phyloP scores from a whole-genome alignment of 2,797 vertebrate genomes.

The Poecile montanus region DNA sequence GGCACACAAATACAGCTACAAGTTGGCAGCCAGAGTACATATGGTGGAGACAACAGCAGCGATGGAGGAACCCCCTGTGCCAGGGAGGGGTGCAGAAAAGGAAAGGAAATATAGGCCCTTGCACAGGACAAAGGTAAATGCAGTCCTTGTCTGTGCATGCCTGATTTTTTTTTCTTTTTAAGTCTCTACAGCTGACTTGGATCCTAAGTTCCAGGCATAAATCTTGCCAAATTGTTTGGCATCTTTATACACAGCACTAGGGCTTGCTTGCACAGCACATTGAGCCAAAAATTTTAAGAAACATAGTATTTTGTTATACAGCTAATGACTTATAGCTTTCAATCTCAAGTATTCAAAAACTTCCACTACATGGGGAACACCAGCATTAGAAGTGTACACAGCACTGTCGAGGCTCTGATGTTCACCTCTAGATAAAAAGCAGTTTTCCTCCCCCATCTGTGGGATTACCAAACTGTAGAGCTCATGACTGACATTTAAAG shows the following conservation, averaged over 20 bases:
- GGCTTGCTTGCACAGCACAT: background rate
- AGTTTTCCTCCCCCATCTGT: background rate
- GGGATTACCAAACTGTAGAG: background rate
- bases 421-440: background rate
- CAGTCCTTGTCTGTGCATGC: background rate
- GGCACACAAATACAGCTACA: background rate
- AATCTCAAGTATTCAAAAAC: background rate
- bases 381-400: background rate
- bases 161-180: background rate
- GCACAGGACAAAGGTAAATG: background rate
- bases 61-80: background rate
- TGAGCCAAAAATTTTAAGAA: slow-evolving; percentile 44
- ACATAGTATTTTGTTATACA: background rate
- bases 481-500: background rate
- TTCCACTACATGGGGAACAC: background rate
- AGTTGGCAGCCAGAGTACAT: background rate
- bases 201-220: slow-evolving; percentile 8
- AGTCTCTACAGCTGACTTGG: slow-evolving; percentile 8
- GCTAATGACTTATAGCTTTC: slow-evolving; percentile 3
- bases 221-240: slow-evolving; percentile 38
- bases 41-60: background rate
- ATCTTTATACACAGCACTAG: background rate
- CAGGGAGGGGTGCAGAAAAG: background rate
- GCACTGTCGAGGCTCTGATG: background rate
- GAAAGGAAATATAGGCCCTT: background rate